Evolutionary conservation across 1,140 invertebrate species (phyloP), one percentile per base, ranked within the genome.

Genomic region (Tetragonula clypearis): DNA sequence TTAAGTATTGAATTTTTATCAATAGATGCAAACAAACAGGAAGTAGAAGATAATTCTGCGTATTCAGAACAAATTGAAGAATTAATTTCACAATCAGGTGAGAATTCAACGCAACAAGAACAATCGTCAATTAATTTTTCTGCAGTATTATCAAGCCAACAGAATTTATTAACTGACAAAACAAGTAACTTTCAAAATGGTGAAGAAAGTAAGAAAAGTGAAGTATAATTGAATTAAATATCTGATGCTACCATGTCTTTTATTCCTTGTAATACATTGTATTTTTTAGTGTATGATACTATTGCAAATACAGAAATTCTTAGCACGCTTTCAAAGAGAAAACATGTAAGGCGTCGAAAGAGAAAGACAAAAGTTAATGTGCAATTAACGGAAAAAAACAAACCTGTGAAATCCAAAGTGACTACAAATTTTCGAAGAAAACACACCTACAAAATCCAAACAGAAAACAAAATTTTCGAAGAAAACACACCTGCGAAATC

Each of bases 331-430:
- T 11, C 71, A 79, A 88, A 76, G 91, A 92, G 79, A 86, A 91
- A 26, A 92, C 90, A 86, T 79, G 88, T 82, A 12, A 41, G 41
- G 41, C 88, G 92, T 60, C 86, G 74, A 65, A 92, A 80, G 71
- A 41, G 76, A 49, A 91, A 86, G 15, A 8, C 14, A 6, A 21
- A 55, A 56, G 2, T 35, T 35, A 35, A 30, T 30, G 30, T 30
- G 30, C 30, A 30, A 30, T 30, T 30, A 30, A 30, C 30, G 30
- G 30, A 30, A 30, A 30, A 30, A 58, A 41, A 72, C 15, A 82
- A 83, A 65, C 55, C 14, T 30, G 88, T 66, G 0, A 93, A 93
- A 69, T 90, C 90, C 49, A 93, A 86, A 30, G 30, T 30, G 26
- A 88, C 91, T n/a, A 82, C 89, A 55, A 60, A 92, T 79, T 84